Percentiles rank a stretch among this genome's conserved stretches.
phyloP scores from a whole-genome alignment of 2,113 vertebrate genomes.

The Microtus oregoni region DNA sequence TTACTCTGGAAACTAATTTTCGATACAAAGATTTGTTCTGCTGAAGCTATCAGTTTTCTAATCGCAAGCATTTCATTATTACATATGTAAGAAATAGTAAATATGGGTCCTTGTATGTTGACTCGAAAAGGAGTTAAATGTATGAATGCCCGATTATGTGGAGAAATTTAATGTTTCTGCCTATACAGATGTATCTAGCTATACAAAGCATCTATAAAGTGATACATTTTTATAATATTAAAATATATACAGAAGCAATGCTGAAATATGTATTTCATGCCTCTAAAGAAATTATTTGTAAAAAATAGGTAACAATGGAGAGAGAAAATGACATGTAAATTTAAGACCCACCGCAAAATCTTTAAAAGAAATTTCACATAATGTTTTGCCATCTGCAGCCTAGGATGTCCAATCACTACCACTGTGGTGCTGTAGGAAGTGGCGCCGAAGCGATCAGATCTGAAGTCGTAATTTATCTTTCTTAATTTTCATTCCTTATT shows the following conservation, averaged over 20 bases:
- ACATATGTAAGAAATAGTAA: background rate
- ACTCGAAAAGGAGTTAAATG: background rate
- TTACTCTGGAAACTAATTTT: conserved; percentile 71
- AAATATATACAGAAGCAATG: background rate
- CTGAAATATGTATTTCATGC: background rate
- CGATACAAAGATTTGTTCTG: conserved; percentile 55
- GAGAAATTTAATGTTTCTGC: background rate
- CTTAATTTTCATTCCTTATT: background rate
- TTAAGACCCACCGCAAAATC: background rate
- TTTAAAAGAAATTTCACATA: background rate
- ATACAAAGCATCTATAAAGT: background rate
- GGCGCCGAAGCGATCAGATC: background rate
- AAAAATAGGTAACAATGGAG: background rate
- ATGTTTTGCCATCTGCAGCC: background rate
- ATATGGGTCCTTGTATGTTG: background rate
- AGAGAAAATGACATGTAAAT: background rate
- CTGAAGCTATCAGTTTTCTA: background rate
- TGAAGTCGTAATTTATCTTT: background rate
- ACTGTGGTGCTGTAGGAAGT: background rate
- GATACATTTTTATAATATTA: background rate
- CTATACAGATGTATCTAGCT: background rate
- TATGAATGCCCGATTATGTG: background rate
- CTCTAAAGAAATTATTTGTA: background rate
- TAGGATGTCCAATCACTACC: background rate
- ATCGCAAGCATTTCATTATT: background rate